Conservation (phyloP, 2,113 vertebrate species). For the Takifugu bimaculatus region DNA sequence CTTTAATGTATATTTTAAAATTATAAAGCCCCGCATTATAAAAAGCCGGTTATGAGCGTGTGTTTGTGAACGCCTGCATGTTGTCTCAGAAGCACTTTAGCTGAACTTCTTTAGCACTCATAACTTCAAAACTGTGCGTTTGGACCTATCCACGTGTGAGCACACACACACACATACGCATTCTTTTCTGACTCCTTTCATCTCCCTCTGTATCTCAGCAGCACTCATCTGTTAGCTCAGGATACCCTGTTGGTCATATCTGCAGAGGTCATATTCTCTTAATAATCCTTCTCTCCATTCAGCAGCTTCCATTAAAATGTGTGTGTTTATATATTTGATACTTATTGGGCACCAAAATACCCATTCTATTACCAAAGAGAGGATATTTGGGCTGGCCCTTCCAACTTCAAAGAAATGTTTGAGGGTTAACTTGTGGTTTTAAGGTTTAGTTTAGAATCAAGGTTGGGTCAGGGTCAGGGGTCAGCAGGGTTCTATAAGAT, state of each 20-base stretch:
- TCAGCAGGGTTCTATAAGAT: no score
- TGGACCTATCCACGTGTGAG: conserved; percentile 18
- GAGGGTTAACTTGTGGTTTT: no score
- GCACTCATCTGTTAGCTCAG: background rate
- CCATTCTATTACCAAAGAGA: no score
- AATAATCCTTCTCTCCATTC: conserved; percentile 39
- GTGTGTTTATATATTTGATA: background rate
- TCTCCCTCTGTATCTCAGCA: no score
- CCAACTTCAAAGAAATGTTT: no score
- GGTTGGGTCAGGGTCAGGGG: no score
- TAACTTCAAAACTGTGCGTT: conserved; percentile 32
- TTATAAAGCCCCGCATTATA: conserved; percentile 34
- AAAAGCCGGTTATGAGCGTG: conserved; percentile 13
- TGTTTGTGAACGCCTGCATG: background rate
- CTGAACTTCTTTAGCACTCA: conserved; percentile 10
- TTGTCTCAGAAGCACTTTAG: conserved; percentile 36
- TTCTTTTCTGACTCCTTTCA: no score
- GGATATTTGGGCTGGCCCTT: no score
- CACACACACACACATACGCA: background rate
- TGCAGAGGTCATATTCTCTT: conserved; percentile 43
- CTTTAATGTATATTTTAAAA: conserved; percentile 43
- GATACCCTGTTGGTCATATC: conserved; percentile 35
- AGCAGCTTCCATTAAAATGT: conserved; percentile 24
- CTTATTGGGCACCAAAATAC: no score
- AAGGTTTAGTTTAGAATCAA: no score